Evolutionary conservation across 2,113 vertebrate genomes (phyloP).

Genomic region (Haemorhous mexicanus): DNA sequence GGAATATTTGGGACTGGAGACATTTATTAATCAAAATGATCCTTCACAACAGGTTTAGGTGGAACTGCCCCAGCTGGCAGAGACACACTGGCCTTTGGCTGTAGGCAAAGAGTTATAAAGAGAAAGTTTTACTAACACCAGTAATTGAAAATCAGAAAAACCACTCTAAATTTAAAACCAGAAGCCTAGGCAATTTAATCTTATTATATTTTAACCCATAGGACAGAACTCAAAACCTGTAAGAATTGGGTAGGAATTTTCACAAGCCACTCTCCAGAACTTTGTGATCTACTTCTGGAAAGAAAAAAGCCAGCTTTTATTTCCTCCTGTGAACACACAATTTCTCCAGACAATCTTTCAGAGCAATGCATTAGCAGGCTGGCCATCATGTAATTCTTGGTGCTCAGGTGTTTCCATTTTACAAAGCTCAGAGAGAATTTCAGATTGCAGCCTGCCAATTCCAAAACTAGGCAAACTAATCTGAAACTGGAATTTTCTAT

Average conservation of each 20-base stretch:
- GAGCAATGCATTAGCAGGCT: not conserved
- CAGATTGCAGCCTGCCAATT: not conserved
- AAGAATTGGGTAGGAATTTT: not conserved
- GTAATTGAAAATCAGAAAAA: not conserved
- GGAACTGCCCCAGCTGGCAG: not conserved
- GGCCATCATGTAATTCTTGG: not conserved
- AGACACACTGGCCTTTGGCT: not conserved
- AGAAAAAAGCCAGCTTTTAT: not conserved
- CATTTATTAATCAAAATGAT: not conserved
- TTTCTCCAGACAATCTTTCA: not conserved
- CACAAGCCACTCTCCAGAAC: not conserved
- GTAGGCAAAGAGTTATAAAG: not conserved
- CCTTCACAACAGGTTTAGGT: not conserved
- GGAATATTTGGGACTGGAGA: not conserved
- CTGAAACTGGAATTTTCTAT: not conserved
- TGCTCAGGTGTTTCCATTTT: not conserved
- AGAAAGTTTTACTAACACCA: not conserved
- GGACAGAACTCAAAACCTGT: not conserved
- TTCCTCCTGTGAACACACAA: not conserved
- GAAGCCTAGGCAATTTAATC: not conserved
- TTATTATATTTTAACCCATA: not conserved
- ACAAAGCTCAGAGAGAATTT: not conserved
- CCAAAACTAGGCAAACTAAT: not conserved
- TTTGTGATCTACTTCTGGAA: not conserved
- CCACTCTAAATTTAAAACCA: not conserved